Base-by-base conservation (phyloP, 2,797 vertebrate genomes). In the Dendrocincla fuliginosa region DNA sequence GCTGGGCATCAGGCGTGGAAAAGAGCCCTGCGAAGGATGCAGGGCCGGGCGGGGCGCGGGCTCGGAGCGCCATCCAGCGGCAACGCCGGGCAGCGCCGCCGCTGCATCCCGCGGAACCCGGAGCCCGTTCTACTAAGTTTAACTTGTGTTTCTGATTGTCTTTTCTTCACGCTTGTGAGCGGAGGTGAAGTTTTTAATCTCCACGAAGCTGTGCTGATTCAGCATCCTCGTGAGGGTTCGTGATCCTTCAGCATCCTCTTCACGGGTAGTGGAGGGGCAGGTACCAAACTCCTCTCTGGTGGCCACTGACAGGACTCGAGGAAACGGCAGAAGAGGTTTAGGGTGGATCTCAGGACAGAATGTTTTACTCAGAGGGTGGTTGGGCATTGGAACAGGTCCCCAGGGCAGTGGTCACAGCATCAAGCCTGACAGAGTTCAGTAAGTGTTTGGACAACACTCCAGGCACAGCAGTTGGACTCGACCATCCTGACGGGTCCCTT, bases 71-170 rank as follows among this genome's bases (percentile, higher is more conserved):
- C 94, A 16, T 60, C 90, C 5, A 42, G 92, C 78, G 95, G 73
- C 64, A 2, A 6, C 3, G 47, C 24, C 18, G 9, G 19, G 37
- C 32, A 14, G 24, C 23, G 16, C 42, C 41, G 9, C 18, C 28
- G 5, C 39, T 39, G 11, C 59, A 9, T 37, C 37, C 59, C 41
- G 20, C 41, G 20, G 10, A 16, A 8, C 25, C 11, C 61, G 20
- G 28, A 22, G 41, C 4, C 11, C 9, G 0, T 3, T 4, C 0
- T 11, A 2, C 0, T 3, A 0, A 7, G 11, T 2, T 0, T 4
- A 13, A 14, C 1, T 0, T 3, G 3, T 1, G 22, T 0, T 28
- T 16, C 13, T 44, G 28, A 1, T 17, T 9, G 6, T 5, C 44
- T 65, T 57, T 28, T 15, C 27, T 25, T 5, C 25, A 0, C 9